Evolutionary conservation across 1,140 invertebrate genomes (phyloP).

Genomic region (Streblospio benedicti): DNA sequence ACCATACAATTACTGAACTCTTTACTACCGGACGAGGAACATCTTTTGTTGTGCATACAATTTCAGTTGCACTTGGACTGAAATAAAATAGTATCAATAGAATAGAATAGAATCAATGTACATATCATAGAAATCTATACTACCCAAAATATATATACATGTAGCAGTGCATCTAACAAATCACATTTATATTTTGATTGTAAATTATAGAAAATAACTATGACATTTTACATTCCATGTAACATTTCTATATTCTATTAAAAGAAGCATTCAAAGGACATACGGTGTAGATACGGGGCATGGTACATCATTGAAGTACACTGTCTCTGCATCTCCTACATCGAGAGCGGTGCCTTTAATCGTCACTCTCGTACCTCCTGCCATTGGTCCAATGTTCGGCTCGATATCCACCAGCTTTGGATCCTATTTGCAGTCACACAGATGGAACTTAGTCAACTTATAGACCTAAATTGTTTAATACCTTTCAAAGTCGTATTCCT

Average conservation of each 20-base stretch:
- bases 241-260: too few species aligned
- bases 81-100: not conserved
- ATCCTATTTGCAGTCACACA: too few species aligned
- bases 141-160: not conserved
- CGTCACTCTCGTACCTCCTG: conserved; percentile 86
- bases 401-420: conserved; percentile 64
- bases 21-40: not conserved
- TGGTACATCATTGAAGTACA: conserved; percentile 73
- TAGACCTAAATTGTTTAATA: not conserved
- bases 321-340: conserved; percentile 83
- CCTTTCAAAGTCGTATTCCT: not conserved
- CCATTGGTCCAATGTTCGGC: conserved; percentile 78
- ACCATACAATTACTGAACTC: not conserved
- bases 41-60: not conserved
- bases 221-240: not conserved
- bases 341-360: conserved; percentile 88
- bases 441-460: too few species aligned
- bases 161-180: not conserved
- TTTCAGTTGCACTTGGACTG: not conserved
- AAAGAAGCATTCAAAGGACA: not conserved
- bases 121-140: not conserved
- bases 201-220: not conserved
- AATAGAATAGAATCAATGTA: not conserved
- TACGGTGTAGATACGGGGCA: conserved; percentile 56
- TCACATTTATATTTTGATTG: not conserved